Evolutionary conservation across 2,113 vertebrate genomes (phyloP).

Genomic region (Eupsittula cactorum): DNA sequence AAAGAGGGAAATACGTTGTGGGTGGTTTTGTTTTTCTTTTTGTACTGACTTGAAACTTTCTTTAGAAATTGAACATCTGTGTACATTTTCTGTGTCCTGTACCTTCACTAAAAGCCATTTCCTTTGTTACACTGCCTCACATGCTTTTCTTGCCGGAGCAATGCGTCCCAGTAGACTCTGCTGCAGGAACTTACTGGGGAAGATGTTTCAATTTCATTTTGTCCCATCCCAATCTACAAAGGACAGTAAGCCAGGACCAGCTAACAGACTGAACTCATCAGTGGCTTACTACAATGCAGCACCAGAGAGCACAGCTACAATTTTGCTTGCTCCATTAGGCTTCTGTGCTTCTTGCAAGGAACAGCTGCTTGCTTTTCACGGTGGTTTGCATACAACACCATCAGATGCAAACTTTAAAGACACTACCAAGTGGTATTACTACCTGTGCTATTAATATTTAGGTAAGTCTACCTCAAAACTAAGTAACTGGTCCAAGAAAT

Average conservation of each 20-base stretch:
- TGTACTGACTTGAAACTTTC: neutral
- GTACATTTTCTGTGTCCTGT: neutral
- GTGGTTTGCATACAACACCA: neutral
- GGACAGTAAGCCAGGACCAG: neutral
- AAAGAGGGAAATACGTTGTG: neutral
- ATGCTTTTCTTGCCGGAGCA: neutral
- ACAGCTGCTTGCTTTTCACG: neutral
- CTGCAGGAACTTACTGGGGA: neutral
- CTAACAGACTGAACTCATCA: neutral
- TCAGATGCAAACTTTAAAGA: neutral
- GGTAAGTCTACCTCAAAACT: neutral
- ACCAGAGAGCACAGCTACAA: rapidly evolving
- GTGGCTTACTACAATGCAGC: neutral
- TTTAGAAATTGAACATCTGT: neutral
- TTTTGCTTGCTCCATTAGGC: neutral
- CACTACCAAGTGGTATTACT: neutral
- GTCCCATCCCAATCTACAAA: neutral
- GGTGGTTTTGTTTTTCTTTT: neutral
- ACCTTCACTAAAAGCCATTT: neutral
- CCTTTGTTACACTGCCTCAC: neutral
- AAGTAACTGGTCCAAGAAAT: neutral
- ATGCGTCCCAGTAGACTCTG: neutral
- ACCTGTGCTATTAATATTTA: neutral
- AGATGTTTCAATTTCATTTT: neutral
- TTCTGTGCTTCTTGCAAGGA: neutral